Conservation (phyloP, 2,888 invertebrate species). For the Philopedon plagiatum region DNA sequence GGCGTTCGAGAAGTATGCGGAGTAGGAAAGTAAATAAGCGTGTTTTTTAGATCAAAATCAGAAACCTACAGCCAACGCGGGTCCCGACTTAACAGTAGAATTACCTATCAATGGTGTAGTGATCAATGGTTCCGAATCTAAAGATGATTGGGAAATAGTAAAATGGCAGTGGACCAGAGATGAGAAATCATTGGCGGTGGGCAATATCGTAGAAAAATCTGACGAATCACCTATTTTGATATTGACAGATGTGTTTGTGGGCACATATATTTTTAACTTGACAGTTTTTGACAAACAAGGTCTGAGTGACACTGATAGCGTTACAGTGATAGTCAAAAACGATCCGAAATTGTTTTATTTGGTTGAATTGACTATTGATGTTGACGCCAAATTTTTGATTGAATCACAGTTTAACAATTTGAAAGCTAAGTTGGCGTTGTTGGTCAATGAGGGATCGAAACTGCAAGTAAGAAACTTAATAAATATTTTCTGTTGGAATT, state of each 20-base stretch:
- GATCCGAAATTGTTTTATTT: slow-evolving; percentile 83
- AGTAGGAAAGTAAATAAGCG: too few relatives aligned
- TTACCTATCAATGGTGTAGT: slow-evolving; percentile 83
- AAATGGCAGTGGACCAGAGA: slow-evolving; percentile 88
- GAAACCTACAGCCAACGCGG: slow-evolving; percentile 90
- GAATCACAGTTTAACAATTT: slow-evolving; percentile 83
- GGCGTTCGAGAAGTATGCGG: too few relatives aligned
- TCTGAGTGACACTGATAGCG: slow-evolving; percentile 84
- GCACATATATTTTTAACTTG: slow-evolving; percentile 89
- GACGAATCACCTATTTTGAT: slow-evolving; percentile 85
- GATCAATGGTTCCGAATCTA: slow-evolving; percentile 88
- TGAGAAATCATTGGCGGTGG: slow-evolving; percentile 85
- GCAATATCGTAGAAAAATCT: slow-evolving; percentile 80
- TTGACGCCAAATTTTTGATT: slow-evolving; percentile 78
- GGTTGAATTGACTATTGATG: slow-evolving; percentile 86
- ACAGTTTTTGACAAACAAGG: slow-evolving; percentile 95
- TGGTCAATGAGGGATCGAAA: slow-evolving; percentile 82
- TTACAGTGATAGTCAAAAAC: slow-evolving; percentile 85
- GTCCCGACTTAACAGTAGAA: slow-evolving; percentile 84
- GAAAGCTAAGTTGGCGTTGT: slow-evolving; percentile 83
- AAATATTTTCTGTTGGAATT: not conserved
- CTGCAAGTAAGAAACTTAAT: slow-evolving; percentile 68
- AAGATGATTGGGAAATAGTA: slow-evolving; percentile 89
- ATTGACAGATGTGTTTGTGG: slow-evolving; percentile 86
- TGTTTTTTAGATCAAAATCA: slow-evolving; percentile 88